Evolutionary conservation across 2,888 invertebrate species (phyloP), one percentile per base, ranked within the genome.

Genomic region (Cheilosia vernalis): DNA sequence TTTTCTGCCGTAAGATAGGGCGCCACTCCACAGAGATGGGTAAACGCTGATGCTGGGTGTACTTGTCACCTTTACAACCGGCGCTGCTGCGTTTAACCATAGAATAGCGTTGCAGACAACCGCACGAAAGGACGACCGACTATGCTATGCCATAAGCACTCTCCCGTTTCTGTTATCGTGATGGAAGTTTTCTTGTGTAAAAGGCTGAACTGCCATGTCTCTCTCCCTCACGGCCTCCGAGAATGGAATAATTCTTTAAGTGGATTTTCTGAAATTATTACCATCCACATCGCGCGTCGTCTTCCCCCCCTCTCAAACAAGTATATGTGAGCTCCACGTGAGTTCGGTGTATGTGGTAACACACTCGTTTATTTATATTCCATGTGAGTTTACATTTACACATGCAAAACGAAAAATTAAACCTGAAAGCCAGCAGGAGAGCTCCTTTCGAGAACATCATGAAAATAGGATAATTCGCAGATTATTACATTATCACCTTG

Each of bases 401-500:
- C 40, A 47, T 66, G 21, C 47, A 42, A 40, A 44, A 10, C 27
- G 55, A 10, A 66, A 42, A 70, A 42, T 55, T 19, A 74, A 42
- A 72, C 49, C 55, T 19, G 17, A 47, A 64, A 85, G 74, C 56
- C 77, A 85, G 76, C 72, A 61, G 74, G 81, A 76, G 79, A 21
- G 37, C 79, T 74, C 66, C 76, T 74, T 64, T 56, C 55, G 24
- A 69, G 74, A 80, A 85, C 85, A 77, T 77, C 81, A 85, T 76
- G 85, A 85, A 85, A 85, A 86, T 82, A 82, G 86, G 82, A 86
- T 86, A 82, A 86, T 86, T 86, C 86, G 69, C 77, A 86, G 86
- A 86, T 86, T 82, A 86, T 86, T 86, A 86, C 86, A 86, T 86
- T 86, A 86, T 86, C 86, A 82, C 86, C 86, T 86, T 82, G 82